phyloP scores from a whole-genome alignment of 92 coral and sea anemone species.

The Paramuricea clavata region DNA sequence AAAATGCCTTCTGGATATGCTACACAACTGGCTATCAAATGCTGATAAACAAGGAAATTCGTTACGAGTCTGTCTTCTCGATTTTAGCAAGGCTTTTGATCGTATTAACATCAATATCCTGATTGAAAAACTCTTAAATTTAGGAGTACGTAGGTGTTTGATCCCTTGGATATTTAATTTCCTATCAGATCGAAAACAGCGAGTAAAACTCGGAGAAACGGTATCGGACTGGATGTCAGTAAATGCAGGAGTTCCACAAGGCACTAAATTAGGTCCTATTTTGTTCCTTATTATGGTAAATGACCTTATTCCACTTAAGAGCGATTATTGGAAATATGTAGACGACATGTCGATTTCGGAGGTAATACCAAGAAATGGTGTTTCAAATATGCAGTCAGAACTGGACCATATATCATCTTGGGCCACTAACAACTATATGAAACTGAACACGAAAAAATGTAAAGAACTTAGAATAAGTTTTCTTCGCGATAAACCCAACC shows the following conservation, averaged over 20 bases:
- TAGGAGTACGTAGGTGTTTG: conserved; percentile 25
- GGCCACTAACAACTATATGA: conserved; percentile 60
- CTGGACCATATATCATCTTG: conserved; percentile 48
- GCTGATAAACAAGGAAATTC: conserved; percentile 43
- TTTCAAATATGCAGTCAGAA: conserved; percentile 39
- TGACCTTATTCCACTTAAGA: conserved; percentile 57
- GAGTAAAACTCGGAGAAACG: conserved; percentile 55
- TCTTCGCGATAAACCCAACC: conserved; percentile 11
- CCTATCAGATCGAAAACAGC: conserved; percentile 37
- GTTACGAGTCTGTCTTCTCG: conserved; percentile 46
- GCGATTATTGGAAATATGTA: conserved; percentile 56
- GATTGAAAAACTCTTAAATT: conserved; percentile 4
- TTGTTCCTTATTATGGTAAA: conserved; percentile 65
- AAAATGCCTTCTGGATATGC: conserved; percentile 49
- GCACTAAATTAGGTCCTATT: conserved; percentile 60
- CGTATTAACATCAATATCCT: conserved; percentile 14
- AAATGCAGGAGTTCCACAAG: conserved; percentile 59
- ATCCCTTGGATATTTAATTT: conserved; percentile 15
- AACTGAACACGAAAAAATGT: conserved; percentile 62
- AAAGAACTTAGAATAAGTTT: conserved; percentile 51
- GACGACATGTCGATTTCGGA: conserved; percentile 59
- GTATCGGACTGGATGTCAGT: conserved; percentile 59
- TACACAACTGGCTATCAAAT: conserved; percentile 50
- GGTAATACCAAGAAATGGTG: conserved; percentile 34
- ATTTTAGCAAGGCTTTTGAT: conserved; percentile 22